These are phyloP conservation scores for Bufo bufo DNA, from an alignment of 2,113 vertebrate genomes.

Conservation along the genomic window DNA sequence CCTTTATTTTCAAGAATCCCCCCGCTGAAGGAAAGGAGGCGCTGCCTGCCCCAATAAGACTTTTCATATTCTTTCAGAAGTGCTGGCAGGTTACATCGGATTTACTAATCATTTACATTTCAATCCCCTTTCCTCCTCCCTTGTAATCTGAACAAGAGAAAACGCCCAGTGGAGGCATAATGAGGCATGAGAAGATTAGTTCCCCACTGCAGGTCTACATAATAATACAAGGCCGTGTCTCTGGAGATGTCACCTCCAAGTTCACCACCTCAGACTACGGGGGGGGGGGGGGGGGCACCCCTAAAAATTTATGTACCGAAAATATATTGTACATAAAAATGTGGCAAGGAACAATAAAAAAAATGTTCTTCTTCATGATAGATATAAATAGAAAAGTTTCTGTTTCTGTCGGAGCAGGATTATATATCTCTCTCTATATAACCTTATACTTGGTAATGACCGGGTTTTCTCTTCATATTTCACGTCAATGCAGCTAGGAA, in stretches of 20 bases:
- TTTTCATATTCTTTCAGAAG: constrained; percentile 30
- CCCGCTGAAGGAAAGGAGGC: constrained; percentile 6
- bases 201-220: constrained; percentile 28
- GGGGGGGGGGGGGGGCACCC: not conserved
- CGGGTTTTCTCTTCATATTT: no score
- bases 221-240: constrained; percentile 43
- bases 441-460: no score
- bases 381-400: no score
- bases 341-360: no score
- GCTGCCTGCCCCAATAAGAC: constrained; percentile 39
- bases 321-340: no score
- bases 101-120: constrained; percentile 52
- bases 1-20: constrained; percentile 26
- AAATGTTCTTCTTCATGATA: no score
- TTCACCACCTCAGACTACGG: not conserved
- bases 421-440: no score
- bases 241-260: constrained; percentile 14
- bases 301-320: no score
- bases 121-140: constrained; percentile 39
- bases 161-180: constrained; percentile 45
- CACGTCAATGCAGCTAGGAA: no score
- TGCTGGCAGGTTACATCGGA: constrained; percentile 55
- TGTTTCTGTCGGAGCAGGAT: no score
- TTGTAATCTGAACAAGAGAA: constrained; percentile 50
- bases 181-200: constrained; percentile 59